phyloP scores from a whole-genome alignment of 1,140 invertebrate genomes.

The Leptoteleia sp. region DNA sequence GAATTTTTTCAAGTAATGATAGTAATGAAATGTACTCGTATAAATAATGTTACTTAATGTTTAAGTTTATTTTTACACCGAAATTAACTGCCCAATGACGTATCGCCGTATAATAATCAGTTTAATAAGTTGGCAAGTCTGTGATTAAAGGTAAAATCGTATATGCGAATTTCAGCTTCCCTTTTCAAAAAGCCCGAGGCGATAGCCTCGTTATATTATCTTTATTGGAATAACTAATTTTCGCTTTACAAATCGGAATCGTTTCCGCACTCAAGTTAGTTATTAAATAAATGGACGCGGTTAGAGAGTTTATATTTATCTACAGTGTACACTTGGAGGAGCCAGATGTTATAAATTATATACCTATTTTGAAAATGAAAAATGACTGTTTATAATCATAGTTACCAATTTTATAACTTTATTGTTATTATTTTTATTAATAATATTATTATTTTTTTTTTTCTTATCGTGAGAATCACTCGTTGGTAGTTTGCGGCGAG shows the following conservation, averaged over 20 bases:
- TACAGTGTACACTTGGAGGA: no score
- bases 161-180: constrained; percentile 45
- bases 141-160: constrained; percentile 51
- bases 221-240: constrained; percentile 61
- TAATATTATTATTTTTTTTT: constrained; percentile 64
- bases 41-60: no score
- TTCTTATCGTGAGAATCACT: constrained; percentile 58
- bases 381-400: no score
- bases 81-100: background rate
- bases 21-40: no score
- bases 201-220: constrained; percentile 52
- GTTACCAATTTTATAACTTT: no score
- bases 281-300: constrained; percentile 29
- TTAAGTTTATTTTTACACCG: background rate
- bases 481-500: constrained; percentile 26
- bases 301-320: background rate
- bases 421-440: constrained; percentile 8
- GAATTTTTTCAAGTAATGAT: no score
- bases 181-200: constrained; percentile 52
- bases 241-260: constrained; percentile 27
- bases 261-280: constrained; percentile 41
- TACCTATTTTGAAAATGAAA: no score
- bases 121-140: constrained; percentile 31
- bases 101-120: constrained; percentile 37
- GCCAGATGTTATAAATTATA: no score